Percentiles rank a stretch among this genome's conserved stretches.
Evolutionary conservation across 2,113 vertebrate species (phyloP).

Genomic region (Oryzias celebensis): DNA sequence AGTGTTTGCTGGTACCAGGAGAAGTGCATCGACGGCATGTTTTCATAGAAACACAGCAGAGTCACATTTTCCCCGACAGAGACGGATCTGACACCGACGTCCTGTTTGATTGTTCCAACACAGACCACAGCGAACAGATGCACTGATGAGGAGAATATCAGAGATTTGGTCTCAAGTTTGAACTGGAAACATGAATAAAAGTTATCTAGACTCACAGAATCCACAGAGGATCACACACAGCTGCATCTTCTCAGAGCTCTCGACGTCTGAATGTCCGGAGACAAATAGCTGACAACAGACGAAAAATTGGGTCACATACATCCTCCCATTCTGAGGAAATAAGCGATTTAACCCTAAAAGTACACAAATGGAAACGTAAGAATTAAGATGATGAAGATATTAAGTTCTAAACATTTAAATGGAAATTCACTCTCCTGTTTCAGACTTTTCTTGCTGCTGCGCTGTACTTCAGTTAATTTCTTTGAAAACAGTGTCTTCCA

Average conservation of each 20-base stretch:
- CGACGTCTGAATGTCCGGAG: not conserved
- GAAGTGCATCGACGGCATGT: conserved; percentile 56
- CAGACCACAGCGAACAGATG: conserved; percentile 16
- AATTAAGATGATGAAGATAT: too few relatives aligned
- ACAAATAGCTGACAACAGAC: not conserved
- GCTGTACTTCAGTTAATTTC: too few relatives aligned
- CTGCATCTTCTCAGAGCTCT: conserved; percentile 25
- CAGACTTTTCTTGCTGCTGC: too few relatives aligned
- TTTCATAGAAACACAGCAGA: conserved; percentile 50
- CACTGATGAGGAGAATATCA: conserved; percentile 5
- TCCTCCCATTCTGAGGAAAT: too few relatives aligned
- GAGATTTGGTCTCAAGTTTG: fast-evolving
- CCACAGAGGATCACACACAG: conserved; percentile 19
- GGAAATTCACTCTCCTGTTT: too few relatives aligned
- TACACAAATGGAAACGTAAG: too few relatives aligned
- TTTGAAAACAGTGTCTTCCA: too few relatives aligned
- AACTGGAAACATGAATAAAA: not conserved
- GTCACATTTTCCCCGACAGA: conserved; percentile 44
- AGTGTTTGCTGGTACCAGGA: conserved; percentile 64
- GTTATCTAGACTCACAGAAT: conserved; percentile 28
- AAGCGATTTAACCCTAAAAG: too few relatives aligned
- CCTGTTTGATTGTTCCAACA: conserved; percentile 17
- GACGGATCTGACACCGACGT: conserved; percentile 22
- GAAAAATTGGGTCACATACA: conserved; percentile 10
- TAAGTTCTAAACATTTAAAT: too few relatives aligned